Percentiles rank a stretch among this genome's conserved stretches.
Evolutionary conservation across 2,888 invertebrate genomes (phyloP).

Genomic region (Nasonia oneida): DNA sequence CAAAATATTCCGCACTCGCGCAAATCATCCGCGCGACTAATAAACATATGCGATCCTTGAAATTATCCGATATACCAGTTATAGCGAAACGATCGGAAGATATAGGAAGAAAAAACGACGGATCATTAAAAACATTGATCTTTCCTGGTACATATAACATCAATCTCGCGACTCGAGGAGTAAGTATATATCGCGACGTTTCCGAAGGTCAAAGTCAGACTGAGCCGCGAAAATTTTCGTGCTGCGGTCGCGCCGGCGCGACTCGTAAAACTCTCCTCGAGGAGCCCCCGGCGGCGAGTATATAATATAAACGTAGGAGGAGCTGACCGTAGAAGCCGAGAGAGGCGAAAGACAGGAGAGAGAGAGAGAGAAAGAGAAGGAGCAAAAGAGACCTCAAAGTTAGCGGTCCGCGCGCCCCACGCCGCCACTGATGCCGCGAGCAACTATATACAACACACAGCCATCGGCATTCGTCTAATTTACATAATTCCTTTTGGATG

Average conservation of each 20-base stretch:
- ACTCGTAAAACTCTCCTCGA: constrained; percentile 47
- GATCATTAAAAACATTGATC: not conserved
- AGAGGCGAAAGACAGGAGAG: constrained; percentile 3
- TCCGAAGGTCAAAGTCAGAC: constrained; percentile 59
- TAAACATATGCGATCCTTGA: not conserved
- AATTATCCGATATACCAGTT: not conserved
- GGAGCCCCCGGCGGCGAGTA: not conserved
- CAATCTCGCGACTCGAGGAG: not conserved
- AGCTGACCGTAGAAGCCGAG: constrained; percentile 23
- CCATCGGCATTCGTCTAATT: constrained; percentile 52
- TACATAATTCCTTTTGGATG: constrained; percentile 55
- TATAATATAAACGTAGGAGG: constrained; percentile 46
- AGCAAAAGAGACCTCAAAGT: constrained; percentile 49
- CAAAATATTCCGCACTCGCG: constrained; percentile 27
- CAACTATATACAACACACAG: not conserved
- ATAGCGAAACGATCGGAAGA: not conserved
- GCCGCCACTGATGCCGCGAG: not conserved
- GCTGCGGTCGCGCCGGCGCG: constrained; percentile 8
- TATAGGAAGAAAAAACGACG: not conserved
- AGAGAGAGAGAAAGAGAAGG: constrained; percentile 2
- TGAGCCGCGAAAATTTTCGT: constrained; percentile 59
- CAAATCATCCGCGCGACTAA: not conserved
- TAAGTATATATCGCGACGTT: constrained; percentile 16
- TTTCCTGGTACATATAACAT: not conserved
- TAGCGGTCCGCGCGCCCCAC: constrained; percentile 54